phyloP scores from a whole-genome alignment of 2,113 vertebrate species.

The Macrotus californicus region DNA sequence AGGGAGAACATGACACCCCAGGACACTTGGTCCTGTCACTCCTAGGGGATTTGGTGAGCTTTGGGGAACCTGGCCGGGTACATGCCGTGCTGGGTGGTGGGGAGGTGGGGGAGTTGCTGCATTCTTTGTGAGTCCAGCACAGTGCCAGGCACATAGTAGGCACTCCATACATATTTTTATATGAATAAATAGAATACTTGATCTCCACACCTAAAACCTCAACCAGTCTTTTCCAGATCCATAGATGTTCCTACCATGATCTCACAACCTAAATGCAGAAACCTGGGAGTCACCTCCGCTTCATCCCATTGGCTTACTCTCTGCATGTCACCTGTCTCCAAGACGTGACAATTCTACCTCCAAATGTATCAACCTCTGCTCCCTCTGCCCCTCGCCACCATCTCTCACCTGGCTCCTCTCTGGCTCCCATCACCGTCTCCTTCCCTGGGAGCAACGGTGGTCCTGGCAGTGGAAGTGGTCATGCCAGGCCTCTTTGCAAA shows the following conservation, averaged over 20 bases:
- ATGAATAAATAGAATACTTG: background rate
- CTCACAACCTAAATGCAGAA: background rate
- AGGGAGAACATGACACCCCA: conserved; percentile 33
- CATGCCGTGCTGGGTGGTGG: conserved; percentile 34
- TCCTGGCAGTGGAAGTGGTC: background rate
- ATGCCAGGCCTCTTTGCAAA: background rate
- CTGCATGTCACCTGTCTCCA: background rate
- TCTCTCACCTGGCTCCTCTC: background rate
- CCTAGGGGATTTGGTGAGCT: conserved; percentile 58
- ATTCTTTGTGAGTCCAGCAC: background rate
- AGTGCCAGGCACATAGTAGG: background rate
- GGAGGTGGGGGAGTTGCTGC: background rate
- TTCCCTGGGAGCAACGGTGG: background rate
- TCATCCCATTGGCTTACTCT: background rate
- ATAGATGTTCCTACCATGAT: accelerated
- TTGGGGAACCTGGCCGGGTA: conserved; percentile 16
- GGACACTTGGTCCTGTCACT: conserved; percentile 63
- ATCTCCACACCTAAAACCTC: background rate
- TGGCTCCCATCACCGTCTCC: background rate
- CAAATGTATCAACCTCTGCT: accelerated
- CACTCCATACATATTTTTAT: background rate
- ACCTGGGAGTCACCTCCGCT: too few relatives aligned
- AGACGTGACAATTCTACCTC: background rate
- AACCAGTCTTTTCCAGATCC: background rate
- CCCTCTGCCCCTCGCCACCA: accelerated